Base-by-base conservation (phyloP, 1,140 invertebrate species). In the Drosophila novamexicana region DNA sequence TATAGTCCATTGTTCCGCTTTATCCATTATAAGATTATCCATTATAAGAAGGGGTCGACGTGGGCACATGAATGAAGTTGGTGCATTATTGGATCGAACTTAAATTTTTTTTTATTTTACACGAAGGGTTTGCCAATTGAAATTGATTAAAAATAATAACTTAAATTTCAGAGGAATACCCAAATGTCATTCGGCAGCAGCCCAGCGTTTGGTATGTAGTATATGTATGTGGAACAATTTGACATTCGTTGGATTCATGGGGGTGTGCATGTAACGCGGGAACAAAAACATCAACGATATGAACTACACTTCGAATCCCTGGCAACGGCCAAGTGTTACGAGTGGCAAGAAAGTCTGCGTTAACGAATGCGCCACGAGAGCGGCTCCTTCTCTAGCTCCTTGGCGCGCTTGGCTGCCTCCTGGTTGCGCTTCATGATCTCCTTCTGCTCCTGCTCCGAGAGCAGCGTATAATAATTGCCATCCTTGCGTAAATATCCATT, bases 351-450 rank as follows among this genome's bases (percentile, higher is more conserved):
- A 7, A 52, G 7, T 29, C 22, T 29, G 22, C 7, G 9, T 16
- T 45, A 86, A 8, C 83, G 83, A 34, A 74, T 82, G 10, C 83
- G 79, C 83, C 83, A 86, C 1, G 83, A 86, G 6, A 86, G 54
- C 29, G 83, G 83, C 76, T 89, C 68, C 69, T 83, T 86, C 34
- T 86, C 83, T 3, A 83, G 59, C 59, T 86, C 83, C 69, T 79
- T 86, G 58, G 83, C 83, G 7, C 83, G 72, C 49, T 66, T 52
- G 54, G 76, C 83, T 1, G 72, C 79, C 69, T 74, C 79, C 63
- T 77, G 57, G 8, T 86, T 86, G 34, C 76, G 84, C 9, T 65
- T 65, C 83, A 74, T 68, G 7, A 86, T 79, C 52, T 71, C 79
- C 62, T 62, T 47, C n/a, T 89, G 83, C 42, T 86, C 83, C 37